phyloP scores from a whole-genome alignment of 2,797 vertebrate genomes.

The Tarsius wallacei region DNA sequence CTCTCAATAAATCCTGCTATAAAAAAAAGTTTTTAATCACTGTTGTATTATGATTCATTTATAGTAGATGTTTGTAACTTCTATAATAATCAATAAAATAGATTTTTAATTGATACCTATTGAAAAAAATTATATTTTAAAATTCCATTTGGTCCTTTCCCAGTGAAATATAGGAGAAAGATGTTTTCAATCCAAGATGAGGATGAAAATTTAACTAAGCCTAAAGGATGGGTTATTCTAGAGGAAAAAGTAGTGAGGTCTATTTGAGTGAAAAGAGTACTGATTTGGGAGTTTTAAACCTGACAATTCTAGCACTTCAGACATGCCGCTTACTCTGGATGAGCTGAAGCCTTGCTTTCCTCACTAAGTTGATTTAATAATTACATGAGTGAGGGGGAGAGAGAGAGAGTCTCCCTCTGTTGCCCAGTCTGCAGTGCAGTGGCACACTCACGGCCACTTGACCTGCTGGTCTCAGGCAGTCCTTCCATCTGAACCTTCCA shows the following conservation, averaged over 20 bases:
- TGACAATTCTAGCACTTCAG: background rate
- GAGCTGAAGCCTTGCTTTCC: conserved; percentile 7
- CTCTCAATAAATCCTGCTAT: too few relatives aligned
- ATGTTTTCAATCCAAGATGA: conserved; percentile 5
- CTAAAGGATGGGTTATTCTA: background rate
- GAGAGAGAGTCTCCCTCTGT: too few relatives aligned
- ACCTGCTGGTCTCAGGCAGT: too few relatives aligned
- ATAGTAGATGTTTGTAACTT: conserved; percentile 65
- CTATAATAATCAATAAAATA: conserved; percentile 65
- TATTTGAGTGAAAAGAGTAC: background rate
- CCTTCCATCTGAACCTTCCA: too few relatives aligned
- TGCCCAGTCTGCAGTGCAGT: too few relatives aligned
- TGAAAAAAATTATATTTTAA: conserved; percentile 42
- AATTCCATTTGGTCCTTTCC: conserved; percentile 33
- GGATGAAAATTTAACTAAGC: background rate
- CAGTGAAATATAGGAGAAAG: conserved; percentile 52
- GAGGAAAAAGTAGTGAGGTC: background rate
- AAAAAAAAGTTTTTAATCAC: background rate
- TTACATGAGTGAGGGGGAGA: background rate
- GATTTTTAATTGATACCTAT: conserved; percentile 3
- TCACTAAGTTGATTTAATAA: background rate
- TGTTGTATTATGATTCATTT: background rate
- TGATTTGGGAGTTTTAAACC: background rate
- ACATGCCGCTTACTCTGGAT: background rate
- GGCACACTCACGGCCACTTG: too few relatives aligned